These are phyloP conservation scores for Gari tellinella DNA, from an alignment of 2,888 invertebrate species.

Conservation along the genomic window DNA sequence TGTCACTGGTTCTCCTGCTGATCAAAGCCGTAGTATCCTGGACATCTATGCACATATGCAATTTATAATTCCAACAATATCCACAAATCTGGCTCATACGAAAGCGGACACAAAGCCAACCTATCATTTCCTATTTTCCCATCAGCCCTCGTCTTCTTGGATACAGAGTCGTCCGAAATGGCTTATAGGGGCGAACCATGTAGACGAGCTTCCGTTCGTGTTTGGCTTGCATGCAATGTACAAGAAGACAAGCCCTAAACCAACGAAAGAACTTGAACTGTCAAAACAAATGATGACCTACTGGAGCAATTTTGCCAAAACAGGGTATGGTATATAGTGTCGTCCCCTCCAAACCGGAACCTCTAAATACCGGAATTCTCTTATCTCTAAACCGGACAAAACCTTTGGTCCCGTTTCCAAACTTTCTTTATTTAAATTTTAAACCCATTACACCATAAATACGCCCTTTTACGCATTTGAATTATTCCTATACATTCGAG, in stretches of 20 bases:
- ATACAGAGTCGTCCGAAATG: slow-evolving; percentile 91
- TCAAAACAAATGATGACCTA: slow-evolving; percentile 95
- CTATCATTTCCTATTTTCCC: slow-evolving; percentile 95
- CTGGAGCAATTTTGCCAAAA: slow-evolving; percentile 97
- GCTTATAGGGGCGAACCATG: slow-evolving; percentile 96
- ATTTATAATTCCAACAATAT: slow-evolving; percentile 49
- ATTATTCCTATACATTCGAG: no score
- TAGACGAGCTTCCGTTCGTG: slow-evolving; percentile 96
- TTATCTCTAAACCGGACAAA: no score
- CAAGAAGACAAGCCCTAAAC: slow-evolving; percentile 21
- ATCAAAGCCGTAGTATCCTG: slow-evolving; percentile 32
- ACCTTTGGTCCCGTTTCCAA: no score
- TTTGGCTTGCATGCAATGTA: slow-evolving; percentile 91
- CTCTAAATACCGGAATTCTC: no score
- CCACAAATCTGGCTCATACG: slow-evolving; percentile 89
- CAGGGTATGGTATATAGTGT: slow-evolving; percentile 89
- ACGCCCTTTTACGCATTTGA: no score
- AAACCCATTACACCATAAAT: no score
- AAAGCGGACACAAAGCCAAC: slow-evolving; percentile 89
- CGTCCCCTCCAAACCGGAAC: no score
- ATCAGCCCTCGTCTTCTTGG: slow-evolving; percentile 90
- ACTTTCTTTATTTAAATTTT: no score
- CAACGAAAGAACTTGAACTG: slow-evolving; percentile 92
- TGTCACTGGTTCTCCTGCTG: background rate
- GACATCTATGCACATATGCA: slow-evolving; percentile 49